Evolutionary conservation across 2,888 invertebrate species (phyloP), one percentile per base, ranked within the genome.

Genomic region (Eristalinus sepulchralis): DNA sequence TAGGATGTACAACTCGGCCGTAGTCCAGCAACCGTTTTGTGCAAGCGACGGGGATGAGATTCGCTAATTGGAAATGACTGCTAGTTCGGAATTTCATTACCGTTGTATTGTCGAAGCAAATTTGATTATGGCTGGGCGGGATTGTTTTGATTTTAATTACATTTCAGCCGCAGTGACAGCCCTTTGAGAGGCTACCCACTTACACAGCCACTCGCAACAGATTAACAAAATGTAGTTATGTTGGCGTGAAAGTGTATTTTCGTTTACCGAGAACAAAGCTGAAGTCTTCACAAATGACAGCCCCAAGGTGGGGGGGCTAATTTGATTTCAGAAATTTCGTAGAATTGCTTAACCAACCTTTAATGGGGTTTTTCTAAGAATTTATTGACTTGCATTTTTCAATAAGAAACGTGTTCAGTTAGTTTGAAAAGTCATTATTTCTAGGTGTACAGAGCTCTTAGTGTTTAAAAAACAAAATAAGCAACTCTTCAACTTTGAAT

Each of bases 111-210:
- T 76, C 53, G 47, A 22, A 67, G 53, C n/a, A 60, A 76, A 67
- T 67, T 67, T 24, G 55, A 67, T 76, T 33, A 33, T n/a, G 22
- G 8, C 20, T 4, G 17, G 8, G 17, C n/a, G 62, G 33, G 17
- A 22, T 75, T 76, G 67, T 67, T 67, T 47, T 76, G 67, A 67
- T 76, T 67, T 76, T 60, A 67, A 76, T 67, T 67, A 67, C 47
- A 67, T 67, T 60, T 17, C 10, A 13, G 8, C 60, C 31, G 24
- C 33, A 67, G 13, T 11, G 57, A 59, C 47, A 47, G 47, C 17
- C 17, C 47, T 17, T 47, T 47, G 47, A 47, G 17, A 0, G 8
- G 47, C 47, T n/a, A 6, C n/a, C 39, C 2, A 1, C 1, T 13
- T 4, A n/a, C n/a, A 2, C 13, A 39, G 39, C n/a, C n/a, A 34